Conservation (phyloP, 2,797 vertebrate genomes). For the Fundulus diaphanus region DNA sequence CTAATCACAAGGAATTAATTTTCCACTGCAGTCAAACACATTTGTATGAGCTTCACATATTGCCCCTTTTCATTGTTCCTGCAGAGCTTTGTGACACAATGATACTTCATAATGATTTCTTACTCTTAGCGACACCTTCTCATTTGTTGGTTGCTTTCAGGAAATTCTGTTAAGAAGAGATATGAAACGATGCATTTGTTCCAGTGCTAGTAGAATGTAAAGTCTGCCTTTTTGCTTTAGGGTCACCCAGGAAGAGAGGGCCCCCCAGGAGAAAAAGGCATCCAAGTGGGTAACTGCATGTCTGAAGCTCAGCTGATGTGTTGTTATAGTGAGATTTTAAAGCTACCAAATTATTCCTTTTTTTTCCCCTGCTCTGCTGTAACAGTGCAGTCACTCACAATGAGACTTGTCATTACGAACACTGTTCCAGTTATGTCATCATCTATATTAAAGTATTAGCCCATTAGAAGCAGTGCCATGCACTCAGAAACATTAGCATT, state of each 20-base stretch:
- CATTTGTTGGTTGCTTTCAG: conserved; percentile 17
- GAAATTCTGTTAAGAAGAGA: conserved; percentile 25
- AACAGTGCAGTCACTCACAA: conserved; percentile 29
- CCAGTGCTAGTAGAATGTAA: conserved; percentile 18
- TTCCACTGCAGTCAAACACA: conserved; percentile 36
- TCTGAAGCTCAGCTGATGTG: conserved; percentile 17
- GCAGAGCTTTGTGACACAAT: conserved; percentile 38
- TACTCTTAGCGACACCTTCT: conserved; percentile 23
- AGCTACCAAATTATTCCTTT: conserved; percentile 10
- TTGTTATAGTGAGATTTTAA: conserved; percentile 23
- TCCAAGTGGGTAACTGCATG: conserved; percentile 81
- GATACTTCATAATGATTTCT: conserved; percentile 24
- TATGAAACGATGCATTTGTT: conserved; percentile 37
- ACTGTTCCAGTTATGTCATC: conserved; percentile 30
- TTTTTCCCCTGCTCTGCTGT: conserved; percentile 10
- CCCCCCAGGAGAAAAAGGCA: conserved; percentile 89
- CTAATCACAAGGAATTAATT: conserved; percentile 36
- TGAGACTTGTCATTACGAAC: conserved; percentile 38
- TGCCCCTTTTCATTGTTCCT: conserved; percentile 21
- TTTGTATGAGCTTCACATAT: conserved; percentile 46
- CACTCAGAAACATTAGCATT: conserved; percentile 26
- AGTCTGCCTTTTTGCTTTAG: conserved; percentile 69
- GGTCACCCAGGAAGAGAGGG: conserved; percentile 94
- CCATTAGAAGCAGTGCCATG: conserved; percentile 35
- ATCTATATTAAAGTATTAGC: conserved; percentile 40